These are phyloP conservation scores for Lagodon rhomboides DNA, from an alignment of 2,797 vertebrate genomes.

Conservation along the genomic window DNA sequence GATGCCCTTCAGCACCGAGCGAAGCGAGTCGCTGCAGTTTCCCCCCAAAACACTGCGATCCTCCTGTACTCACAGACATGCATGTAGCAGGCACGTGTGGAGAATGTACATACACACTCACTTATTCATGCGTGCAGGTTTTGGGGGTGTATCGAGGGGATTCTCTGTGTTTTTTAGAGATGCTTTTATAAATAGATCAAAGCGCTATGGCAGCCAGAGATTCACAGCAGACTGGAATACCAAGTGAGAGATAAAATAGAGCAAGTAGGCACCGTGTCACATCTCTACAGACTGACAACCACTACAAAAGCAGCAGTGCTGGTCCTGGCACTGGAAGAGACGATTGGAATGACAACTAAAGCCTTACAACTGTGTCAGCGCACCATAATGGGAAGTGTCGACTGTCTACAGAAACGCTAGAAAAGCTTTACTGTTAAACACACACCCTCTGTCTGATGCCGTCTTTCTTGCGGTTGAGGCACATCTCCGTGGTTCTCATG, in stretches of 20 bases:
- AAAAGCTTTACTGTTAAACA: slow-evolving; percentile 12
- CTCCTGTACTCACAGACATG: slow-evolving; percentile 10
- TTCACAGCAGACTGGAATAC: slow-evolving; percentile 70
- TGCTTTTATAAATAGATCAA: slow-evolving; percentile 79
- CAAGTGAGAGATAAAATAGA: slow-evolving; percentile 55
- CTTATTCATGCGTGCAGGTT: slow-evolving; percentile 58
- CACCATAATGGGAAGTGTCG: not conserved
- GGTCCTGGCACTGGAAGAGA: slow-evolving; percentile 23
- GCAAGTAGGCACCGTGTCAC: slow-evolving; percentile 43
- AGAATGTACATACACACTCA: slow-evolving; percentile 21
- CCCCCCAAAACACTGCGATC: slow-evolving; percentile 23
- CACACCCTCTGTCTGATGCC: slow-evolving; percentile 88
- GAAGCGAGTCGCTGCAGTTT: not conserved
- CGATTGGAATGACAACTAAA: slow-evolving; percentile 23
- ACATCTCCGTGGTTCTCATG: slow-evolving; percentile 93
- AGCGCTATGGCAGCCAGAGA: slow-evolving; percentile 55
- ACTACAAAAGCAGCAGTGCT: slow-evolving; percentile 28
- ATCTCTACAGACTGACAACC: slow-evolving; percentile 44
- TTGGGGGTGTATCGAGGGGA: slow-evolving; percentile 49
- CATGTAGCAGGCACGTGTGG: slow-evolving; percentile 8
- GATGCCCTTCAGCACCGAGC: slow-evolving; percentile 1
- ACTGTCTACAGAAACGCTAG: slow-evolving; percentile 15
- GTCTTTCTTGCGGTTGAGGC: slow-evolving; percentile 89
- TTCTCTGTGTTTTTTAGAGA: slow-evolving; percentile 66
- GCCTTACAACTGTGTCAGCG: slow-evolving; percentile 2